Percentiles rank a stretch among this genome's conserved stretches.
Conservation (phyloP, 2,113 vertebrate genomes). For the Crotophaga sulcirostris region DNA sequence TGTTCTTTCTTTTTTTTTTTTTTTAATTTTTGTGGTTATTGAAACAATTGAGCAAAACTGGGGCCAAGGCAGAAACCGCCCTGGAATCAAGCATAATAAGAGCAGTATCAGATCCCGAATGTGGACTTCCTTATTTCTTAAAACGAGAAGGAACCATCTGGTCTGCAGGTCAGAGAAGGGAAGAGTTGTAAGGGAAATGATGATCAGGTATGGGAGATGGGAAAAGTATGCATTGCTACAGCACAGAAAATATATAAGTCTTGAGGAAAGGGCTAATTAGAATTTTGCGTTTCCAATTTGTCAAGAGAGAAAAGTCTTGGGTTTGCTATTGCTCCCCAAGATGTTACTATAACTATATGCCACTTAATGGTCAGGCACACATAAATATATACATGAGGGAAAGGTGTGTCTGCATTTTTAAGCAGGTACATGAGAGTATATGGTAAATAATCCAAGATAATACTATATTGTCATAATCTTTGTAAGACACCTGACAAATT, state of each 20-base stretch:
- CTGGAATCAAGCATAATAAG: neutral
- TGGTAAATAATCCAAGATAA: neutral
- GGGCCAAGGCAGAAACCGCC: neutral
- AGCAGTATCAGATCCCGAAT: neutral
- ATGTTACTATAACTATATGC: fast-evolving
- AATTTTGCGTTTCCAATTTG: neutral
- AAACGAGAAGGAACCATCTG: neutral
- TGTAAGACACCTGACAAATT: conserved; percentile 25
- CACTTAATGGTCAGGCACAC: neutral
- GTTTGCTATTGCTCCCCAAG: neutral
- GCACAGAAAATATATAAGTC: neutral
- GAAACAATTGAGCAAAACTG: neutral
- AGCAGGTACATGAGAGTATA: fast-evolving
- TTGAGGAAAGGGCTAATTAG: neutral
- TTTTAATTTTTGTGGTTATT: neutral
- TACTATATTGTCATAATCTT: neutral
- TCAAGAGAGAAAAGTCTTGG: neutral
- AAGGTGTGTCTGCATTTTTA: neutral
- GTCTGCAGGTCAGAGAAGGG: neutral
- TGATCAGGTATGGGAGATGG: neutral
- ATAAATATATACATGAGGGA: neutral
- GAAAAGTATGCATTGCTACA: neutral
- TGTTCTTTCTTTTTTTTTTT: neutral
- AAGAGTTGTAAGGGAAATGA: neutral
- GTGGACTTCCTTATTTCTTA: neutral